Evolutionary conservation across 2,113 vertebrate genomes (phyloP).

Genomic region (Speoplatyrhinus poulsoni): DNA sequence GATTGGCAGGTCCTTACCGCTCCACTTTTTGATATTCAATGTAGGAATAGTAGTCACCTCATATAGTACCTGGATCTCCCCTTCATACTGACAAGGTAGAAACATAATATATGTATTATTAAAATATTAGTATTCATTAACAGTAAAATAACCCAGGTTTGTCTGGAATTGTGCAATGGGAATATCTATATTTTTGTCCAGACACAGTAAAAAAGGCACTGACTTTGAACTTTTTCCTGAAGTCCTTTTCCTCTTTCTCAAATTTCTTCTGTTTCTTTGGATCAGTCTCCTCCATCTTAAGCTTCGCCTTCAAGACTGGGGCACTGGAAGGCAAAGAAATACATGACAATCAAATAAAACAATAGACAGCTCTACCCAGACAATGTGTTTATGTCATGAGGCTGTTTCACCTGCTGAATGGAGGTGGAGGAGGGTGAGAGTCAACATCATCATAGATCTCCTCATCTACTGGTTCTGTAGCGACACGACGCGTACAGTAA

Average conservation of each 20-base stretch:
- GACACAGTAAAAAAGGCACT: constrained; percentile 12
- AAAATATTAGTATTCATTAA: background rate
- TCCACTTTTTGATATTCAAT: constrained; percentile 79
- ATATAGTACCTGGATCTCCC: constrained; percentile 87
- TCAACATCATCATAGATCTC: constrained; percentile 91
- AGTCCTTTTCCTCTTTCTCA: constrained; percentile 91
- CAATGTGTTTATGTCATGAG: background rate
- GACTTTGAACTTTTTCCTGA: constrained; percentile 94
- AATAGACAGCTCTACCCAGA: background rate
- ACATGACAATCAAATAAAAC: background rate
- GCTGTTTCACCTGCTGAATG: constrained; percentile 70
- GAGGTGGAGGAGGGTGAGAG: constrained; percentile 68
- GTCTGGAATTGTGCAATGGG: background rate
- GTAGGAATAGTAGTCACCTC: constrained; percentile 70
- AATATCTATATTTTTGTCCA: background rate
- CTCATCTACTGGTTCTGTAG: constrained; percentile 54
- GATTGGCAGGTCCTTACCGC: constrained; percentile 81
- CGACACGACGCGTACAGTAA: constrained; percentile 5
- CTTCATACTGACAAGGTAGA: constrained; percentile 79
- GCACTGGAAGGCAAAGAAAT: constrained; percentile 46
- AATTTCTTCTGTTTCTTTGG: constrained; percentile 83
- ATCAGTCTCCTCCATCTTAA: constrained; percentile 61
- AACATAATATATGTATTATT: background rate
- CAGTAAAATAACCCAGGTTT: too few relatives aligned
- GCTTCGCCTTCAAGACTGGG: constrained; percentile 49